These are phyloP conservation scores for Ooceraea biroi DNA, from an alignment of 1,140 invertebrate genomes.

Conservation along the genomic window DNA sequence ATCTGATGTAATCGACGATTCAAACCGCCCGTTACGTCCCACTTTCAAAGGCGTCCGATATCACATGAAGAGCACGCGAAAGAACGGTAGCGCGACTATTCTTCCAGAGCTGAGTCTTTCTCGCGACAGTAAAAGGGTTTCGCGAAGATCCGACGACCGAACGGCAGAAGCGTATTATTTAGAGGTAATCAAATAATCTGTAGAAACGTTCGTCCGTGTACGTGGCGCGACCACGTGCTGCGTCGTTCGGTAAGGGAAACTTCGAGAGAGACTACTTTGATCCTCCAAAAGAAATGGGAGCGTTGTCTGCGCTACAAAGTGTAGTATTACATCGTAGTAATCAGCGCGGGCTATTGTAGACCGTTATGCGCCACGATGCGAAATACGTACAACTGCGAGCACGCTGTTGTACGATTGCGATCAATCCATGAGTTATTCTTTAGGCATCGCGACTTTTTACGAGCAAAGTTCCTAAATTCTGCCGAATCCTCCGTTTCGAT, in stretches of 20 bases:
- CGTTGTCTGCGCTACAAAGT: constrained; percentile 6
- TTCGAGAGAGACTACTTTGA: constrained; percentile 22
- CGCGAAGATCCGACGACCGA: constrained; percentile 34
- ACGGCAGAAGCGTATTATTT: constrained; percentile 50
- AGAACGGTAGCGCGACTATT: constrained; percentile 21
- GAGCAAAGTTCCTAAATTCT: constrained; percentile 53
- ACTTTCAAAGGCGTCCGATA: constrained; percentile 32
- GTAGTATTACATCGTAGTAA: not conserved
- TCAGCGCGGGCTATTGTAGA: not conserved
- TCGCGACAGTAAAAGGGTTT: constrained; percentile 32
- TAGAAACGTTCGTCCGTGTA: constrained; percentile 45
- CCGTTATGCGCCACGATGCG: not conserved
- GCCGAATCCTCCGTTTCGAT: constrained; percentile 14
- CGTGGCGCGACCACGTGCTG: constrained; percentile 34
- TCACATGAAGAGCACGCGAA: constrained; percentile 14
- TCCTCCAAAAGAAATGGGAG: constrained; percentile 34
- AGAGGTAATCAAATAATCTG: constrained; percentile 34
- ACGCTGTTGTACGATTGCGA: constrained; percentile 13
- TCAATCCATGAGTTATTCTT: not conserved
- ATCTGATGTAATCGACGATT: constrained; percentile 31
- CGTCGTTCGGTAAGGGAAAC: constrained; percentile 29
- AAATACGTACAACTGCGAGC: constrained; percentile 12
- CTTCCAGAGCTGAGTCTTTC: constrained; percentile 20
- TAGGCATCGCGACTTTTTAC: constrained; percentile 7
- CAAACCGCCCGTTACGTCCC: constrained; percentile 29